These are phyloP conservation scores for Schizopygopsis pylzovi DNA, from an alignment of 2,797 vertebrate genomes.

Conservation along the genomic window DNA sequence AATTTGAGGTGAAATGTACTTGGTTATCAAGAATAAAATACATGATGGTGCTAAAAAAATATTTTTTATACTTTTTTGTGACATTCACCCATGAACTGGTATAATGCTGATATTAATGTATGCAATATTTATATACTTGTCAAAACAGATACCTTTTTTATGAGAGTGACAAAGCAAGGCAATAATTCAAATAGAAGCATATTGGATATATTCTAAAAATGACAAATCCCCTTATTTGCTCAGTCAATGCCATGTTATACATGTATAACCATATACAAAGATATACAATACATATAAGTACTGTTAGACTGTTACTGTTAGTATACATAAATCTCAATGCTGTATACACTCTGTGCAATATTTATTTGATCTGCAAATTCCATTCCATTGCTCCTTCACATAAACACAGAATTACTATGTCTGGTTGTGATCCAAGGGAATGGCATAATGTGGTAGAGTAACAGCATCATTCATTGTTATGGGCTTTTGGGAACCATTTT, in stretches of 20 bases:
- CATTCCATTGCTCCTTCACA: slow-evolving; percentile 39
- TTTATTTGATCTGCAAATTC: slow-evolving; percentile 18
- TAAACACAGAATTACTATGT: slow-evolving; percentile 50
- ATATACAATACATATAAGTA: background rate
- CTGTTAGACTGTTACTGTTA: background rate
- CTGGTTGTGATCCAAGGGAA: slow-evolving; percentile 54
- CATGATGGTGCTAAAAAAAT: too few species aligned
- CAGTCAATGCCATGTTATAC: background rate
- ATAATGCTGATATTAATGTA: background rate
- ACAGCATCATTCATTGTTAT: slow-evolving; percentile 53
- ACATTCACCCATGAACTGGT: too few species aligned
- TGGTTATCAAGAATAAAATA: background rate
- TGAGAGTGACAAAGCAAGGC: background rate
- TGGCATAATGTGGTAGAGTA: slow-evolving; percentile 26
- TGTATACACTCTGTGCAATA: slow-evolving; percentile 23
- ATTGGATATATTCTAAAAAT: background rate
- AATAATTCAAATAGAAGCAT: background rate
- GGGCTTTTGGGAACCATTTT: slow-evolving; percentile 49
- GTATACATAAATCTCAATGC: slow-evolving; percentile 39
- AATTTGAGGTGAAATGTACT: background rate
- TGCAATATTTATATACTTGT: background rate
- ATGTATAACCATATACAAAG: background rate
- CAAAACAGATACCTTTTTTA: background rate
- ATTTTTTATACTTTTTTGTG: too few species aligned
- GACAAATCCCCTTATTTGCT: background rate